Conservation (phyloP, 2,113 vertebrate species). For the Lepisosteus oculatus region DNA sequence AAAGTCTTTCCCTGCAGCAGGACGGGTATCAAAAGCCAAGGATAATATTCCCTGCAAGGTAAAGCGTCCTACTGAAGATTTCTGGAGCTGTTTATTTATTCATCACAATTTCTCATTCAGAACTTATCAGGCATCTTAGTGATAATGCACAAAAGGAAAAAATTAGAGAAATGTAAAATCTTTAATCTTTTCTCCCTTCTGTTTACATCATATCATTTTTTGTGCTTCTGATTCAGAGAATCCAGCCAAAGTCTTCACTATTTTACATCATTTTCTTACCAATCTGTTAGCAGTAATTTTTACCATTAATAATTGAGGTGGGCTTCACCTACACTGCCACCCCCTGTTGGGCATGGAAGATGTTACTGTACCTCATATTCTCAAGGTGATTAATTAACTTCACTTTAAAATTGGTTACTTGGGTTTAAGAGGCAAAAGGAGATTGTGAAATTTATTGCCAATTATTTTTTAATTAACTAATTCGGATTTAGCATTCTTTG, state of each 20-base stretch:
- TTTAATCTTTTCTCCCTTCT: constrained; percentile 56
- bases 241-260: background rate
- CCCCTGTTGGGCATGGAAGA: constrained; percentile 74
- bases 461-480: no score
- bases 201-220: background rate
- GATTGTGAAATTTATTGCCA: no score
- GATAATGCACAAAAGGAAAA: constrained; percentile 67
- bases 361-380: constrained; percentile 78
- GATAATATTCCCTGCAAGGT: constrained; percentile 87
- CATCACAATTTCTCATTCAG: constrained; percentile 79
- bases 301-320: constrained; percentile 29
- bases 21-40: constrained; percentile 92
- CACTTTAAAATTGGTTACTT: constrained; percentile 19
- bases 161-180: constrained; percentile 58
- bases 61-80: constrained; percentile 83
- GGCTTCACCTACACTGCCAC: constrained; percentile 54
- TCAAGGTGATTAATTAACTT: constrained; percentile 85
- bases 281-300: constrained; percentile 7
- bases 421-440: no score
- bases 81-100: constrained; percentile 87
- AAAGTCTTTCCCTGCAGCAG: constrained; percentile 88
- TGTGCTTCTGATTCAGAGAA: background rate
- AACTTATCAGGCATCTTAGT: constrained; percentile 68
- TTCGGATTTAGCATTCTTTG: no score
- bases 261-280: background rate